phyloP scores from a whole-genome alignment of 1,140 invertebrate genomes.

The Drosophila punjabiensis region DNA sequence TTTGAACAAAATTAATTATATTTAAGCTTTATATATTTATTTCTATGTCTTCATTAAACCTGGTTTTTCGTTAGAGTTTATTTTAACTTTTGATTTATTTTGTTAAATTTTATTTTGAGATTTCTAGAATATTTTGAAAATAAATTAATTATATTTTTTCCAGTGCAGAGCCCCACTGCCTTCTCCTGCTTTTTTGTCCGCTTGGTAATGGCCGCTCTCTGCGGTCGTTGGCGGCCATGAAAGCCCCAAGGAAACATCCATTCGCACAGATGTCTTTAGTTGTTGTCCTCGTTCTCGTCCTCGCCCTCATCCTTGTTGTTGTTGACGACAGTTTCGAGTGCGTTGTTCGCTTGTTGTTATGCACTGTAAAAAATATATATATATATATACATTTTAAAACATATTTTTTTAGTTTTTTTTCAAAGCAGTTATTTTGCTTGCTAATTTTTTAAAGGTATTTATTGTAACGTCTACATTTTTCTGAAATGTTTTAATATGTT shows the following conservation, averaged over 20 bases:
- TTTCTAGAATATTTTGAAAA: background rate
- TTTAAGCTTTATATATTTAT: background rate
- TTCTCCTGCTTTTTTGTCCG: background rate
- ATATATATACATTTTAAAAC: no score
- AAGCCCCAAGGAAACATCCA: slow-evolving; percentile 68
- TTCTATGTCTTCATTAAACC: background rate
- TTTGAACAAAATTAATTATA: background rate
- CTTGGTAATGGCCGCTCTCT: slow-evolving; percentile 66
- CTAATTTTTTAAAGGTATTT: background rate
- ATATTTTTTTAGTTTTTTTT: no score
- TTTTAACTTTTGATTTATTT: background rate
- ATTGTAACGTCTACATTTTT: no score
- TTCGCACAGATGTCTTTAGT: slow-evolving; percentile 69
- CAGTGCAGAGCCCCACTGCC: slow-evolving; percentile 10
- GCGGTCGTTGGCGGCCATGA: slow-evolving; percentile 61
- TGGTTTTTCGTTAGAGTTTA: background rate
- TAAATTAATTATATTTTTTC: background rate
- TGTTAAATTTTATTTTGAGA: background rate
- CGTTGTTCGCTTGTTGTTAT: slow-evolving; percentile 25
- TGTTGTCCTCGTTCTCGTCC: slow-evolving; percentile 51
- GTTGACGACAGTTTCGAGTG: slow-evolving; percentile 42
- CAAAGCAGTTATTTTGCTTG: background rate
- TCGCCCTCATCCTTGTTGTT: slow-evolving; percentile 34
- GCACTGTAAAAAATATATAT: background rate
- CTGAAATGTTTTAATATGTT: no score